A percentile compares a stretch with the other conserved stretches of the same genome.
phyloP scores from a whole-genome alignment of 2,797 vertebrate species.

The Garrulus glandarius region DNA sequence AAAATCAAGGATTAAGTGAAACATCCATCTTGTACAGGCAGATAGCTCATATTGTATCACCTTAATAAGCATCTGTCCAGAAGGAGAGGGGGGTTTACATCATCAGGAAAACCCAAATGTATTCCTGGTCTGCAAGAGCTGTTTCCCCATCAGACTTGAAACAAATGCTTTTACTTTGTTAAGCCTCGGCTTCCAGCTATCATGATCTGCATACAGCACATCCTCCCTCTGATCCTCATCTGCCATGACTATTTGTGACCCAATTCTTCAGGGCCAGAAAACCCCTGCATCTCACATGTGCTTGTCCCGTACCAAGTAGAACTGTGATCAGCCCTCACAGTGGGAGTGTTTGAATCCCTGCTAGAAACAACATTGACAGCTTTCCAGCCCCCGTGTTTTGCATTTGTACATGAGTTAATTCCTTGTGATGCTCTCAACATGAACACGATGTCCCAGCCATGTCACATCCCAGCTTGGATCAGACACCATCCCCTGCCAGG shows the following conservation, averaged over 20 bases:
- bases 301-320: not conserved
- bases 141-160: not conserved
- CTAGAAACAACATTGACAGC: not conserved
- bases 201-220: not conserved
- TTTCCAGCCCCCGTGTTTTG: rapidly evolving
- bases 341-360: not conserved
- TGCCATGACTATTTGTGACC: not conserved
- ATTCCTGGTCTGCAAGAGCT: not conserved
- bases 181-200: not conserved
- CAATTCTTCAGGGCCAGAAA: not conserved
- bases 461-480: not conserved
- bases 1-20: not conserved
- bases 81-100: not conserved
- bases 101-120: not conserved
- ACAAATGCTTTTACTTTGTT: not conserved
- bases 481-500: not conserved
- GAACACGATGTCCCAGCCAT: not conserved
- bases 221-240: not conserved
- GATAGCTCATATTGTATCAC: not conserved
- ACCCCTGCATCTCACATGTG: not conserved
- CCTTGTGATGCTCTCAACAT: not conserved
- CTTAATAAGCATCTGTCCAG: not conserved
- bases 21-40: not conserved
- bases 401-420: not conserved
- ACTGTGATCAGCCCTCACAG: not conserved